phyloP scores from a whole-genome alignment of 1,140 invertebrate species.

The Scaptomyza pallida region DNA sequence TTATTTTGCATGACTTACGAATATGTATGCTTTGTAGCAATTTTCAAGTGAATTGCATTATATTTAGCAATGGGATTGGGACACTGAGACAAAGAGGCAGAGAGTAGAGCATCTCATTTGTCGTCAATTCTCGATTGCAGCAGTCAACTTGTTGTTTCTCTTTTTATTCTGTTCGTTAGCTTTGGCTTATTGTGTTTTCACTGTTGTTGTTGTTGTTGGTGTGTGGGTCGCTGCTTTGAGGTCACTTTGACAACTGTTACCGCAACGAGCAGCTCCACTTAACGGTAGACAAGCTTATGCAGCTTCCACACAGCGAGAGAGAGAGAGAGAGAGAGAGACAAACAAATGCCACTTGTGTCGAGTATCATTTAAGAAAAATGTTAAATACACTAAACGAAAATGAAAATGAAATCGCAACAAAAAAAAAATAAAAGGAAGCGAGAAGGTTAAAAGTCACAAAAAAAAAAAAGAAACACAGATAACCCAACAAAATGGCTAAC shows the following conservation, averaged over 20 bases:
- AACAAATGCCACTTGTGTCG: constrained; percentile 72
- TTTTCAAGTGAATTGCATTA: neutral
- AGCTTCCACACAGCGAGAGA: constrained; percentile 26
- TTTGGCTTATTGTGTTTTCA: constrained; percentile 5
- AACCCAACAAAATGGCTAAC: constrained; percentile 54
- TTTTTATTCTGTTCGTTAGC: constrained; percentile 1
- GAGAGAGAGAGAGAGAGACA: constrained; percentile 16
- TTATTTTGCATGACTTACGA: neutral
- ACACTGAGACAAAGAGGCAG: too few relatives aligned
- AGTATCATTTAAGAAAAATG: constrained; percentile 80
- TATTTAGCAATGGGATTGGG: neutral
- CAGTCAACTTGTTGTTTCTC: neutral
- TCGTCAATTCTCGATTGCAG: constrained; percentile 3
- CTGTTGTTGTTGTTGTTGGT: constrained; percentile 30
- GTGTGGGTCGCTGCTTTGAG: constrained; percentile 58
- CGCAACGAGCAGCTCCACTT: constrained; percentile 69
- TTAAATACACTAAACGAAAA: constrained; percentile 75
- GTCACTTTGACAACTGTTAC: constrained; percentile 79
- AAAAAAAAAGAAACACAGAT: constrained; percentile 44
- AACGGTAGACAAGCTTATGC: constrained; percentile 44
- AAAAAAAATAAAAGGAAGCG: constrained; percentile 4
- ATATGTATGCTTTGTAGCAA: neutral
- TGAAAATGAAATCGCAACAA: constrained; percentile 19
- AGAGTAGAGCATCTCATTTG: constrained; percentile 2
- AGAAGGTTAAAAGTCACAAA: constrained; percentile 71